These are phyloP conservation scores for Abramis brama DNA, from an alignment of 2,113 vertebrate species.

Conservation along the genomic window DNA sequence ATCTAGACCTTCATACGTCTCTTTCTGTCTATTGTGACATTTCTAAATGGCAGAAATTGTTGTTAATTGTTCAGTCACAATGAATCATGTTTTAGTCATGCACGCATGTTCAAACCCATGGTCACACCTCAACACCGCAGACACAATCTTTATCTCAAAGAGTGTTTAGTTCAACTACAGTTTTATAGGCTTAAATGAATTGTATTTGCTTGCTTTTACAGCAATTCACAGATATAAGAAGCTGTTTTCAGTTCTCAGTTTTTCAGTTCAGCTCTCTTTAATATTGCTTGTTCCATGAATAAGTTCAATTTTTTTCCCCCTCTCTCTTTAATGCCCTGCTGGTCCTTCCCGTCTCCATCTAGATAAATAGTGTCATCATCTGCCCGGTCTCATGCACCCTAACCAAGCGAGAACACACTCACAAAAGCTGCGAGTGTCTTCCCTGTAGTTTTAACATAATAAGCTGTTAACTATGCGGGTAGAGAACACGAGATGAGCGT, in stretches of 20 bases:
- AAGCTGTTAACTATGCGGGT: background rate
- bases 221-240: background rate
- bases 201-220: background rate
- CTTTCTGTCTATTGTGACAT: background rate
- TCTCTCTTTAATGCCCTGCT: background rate
- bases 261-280: background rate
- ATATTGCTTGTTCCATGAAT: background rate
- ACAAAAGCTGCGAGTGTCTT: slow-evolving; percentile 35
- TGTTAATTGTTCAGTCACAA: slow-evolving; percentile 7
- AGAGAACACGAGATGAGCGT: background rate
- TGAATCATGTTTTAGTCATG: slow-evolving; percentile 40
- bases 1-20: background rate
- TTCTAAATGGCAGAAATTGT: background rate
- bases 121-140: slow-evolving; percentile 10
- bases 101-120: slow-evolving; percentile 31
- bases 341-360: background rate
- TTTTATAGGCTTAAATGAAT: background rate
- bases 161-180: background rate
- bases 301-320: background rate
- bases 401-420: background rate
- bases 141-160: background rate
- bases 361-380: slow-evolving; percentile 57
- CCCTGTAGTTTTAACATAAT: slow-evolving; percentile 24
- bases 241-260: background rate
- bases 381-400: slow-evolving; percentile 18